Evolutionary conservation across 2,888 invertebrate genomes (phyloP), one percentile per base, ranked within the genome.

Genomic region (Corbicula japonica): DNA sequence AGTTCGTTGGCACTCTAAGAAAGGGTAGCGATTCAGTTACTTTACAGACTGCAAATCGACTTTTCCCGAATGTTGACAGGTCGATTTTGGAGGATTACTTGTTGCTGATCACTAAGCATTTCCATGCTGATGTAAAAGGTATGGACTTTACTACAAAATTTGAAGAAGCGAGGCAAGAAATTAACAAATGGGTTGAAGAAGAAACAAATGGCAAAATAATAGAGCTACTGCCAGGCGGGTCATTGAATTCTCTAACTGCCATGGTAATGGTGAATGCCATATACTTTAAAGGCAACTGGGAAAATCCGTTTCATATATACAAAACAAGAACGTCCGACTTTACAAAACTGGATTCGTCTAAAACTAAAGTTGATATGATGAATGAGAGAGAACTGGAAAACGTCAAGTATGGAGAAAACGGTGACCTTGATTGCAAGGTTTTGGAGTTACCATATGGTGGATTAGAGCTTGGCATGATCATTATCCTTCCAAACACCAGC

Each of bases 151-250:
- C 34, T 1, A 65, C 65, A 6, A 80, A 90, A 46, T 35, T 89
- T 0, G 88, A 88, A 0, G 95, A 94, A 0, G 91, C 94, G 18
- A 70, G 90, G 52, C 4, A 38, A 18, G 78, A 76, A 26, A 97
- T 99, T 60, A 99, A 99, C 91, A 87, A 93, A 41, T 98, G 98
- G 97, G 97, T 97, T 48, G 96, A 96, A 89, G 92, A 95, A 5
- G 95, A 97, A 90, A 99, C 99, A 0, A 96, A 97, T 68, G 94
- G 96, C 10, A 97, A 96, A 92, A 98, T 99, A 72, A 95, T 96
- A 86, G 95, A 97, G 87, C 94, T 99, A 1, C 93, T 99, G 61
- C 92, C 94, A 1, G 21, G 95, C 1, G 95, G 95, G n/a, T 82
- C 88, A 8, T 84, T 94, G n/a, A 88, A 83, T 62, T 23, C 82